Evolutionary conservation across 2,113 vertebrate genomes (phyloP), one percentile per base, ranked within the genome.

Genomic region (Astatoreochromis straeleni): DNA sequence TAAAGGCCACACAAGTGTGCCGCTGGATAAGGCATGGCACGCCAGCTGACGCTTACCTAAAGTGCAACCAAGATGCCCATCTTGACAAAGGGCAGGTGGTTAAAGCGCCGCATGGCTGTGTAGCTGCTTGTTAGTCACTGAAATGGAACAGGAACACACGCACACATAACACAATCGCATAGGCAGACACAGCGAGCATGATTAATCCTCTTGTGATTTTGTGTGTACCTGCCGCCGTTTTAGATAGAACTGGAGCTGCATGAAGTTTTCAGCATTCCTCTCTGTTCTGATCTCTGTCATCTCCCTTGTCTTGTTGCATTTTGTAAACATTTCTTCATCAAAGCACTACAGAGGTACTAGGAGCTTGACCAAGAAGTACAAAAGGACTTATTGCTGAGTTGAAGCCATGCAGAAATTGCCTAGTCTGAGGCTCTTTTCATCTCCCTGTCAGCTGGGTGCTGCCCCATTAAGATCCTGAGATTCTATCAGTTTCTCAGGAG

Each of bases 1-100:
- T 80, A 16, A 81, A 83, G 35, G 58, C n/a, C 84, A 85, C 93
- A 93, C 92, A 93, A 96, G 94, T 85, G 87, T 87, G 90, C 82
- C 81, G 7, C 24, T 86, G 81, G 65, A 79, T 81, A 58, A 82
- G 73, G 75, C 88, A 88, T 19, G 33, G 85, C 87, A 86, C 8
- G 80, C 87, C 75, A 92, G 84, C 89, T 85, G 90, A 57, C 82
- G 86, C 84, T 88, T 84, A 58, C 38, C 78, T 85, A 88, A 57
- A 81, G 42, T 42, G 7, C 58, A 68, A 70, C 75, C 47, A 45
- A 65, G 63, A 84, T 49, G 84, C 82, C 86, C 83, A 60, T 63
- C 79, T 90, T 85, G 38, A 93, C 65, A 93, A 94, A 90, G 73
- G 65, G 49, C 86, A 85, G 80, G 87, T 92, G 91, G 92, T 94